Evolutionary conservation across 2,888 invertebrate genomes (phyloP), one percentile per base, ranked within the genome.

Genomic region (Cosmopolites sordidus): DNA sequence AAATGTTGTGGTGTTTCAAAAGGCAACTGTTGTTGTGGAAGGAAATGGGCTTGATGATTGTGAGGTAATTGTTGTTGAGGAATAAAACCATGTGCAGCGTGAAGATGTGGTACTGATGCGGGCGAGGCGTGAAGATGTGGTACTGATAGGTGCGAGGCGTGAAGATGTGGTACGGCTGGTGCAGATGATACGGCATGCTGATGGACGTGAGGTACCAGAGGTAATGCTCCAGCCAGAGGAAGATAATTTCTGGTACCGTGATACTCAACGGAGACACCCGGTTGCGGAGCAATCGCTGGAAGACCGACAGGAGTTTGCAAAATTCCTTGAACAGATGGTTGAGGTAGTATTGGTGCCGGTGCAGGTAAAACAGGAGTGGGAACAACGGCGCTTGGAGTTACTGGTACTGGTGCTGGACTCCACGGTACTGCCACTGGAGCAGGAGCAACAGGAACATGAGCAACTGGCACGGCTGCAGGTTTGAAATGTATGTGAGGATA

Each of bases 221-320:
- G 62, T 11, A 42, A 39, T 29, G 50, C 56, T 6, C 45, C 58
- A 16, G 46, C 30, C 6, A 59, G 37, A 6, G 60, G 54, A 14
- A 62, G 50, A 42, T 60, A 61, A 22, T 60, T 58, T 33, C 58
- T 57, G 2, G 50, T 54, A 15, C 62, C 63, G 9, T 63, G 64
- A 41, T 62, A 64, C 46, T 64, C 61, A 9, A 63, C 58, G 42
- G 54, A 53, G 2, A 59, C 52, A n/a, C 56, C 60, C 2, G 48
- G 52, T 42, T 43, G 48, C 16, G 51, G 43, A 15, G 47, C 43
- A 33, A 54, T 14, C 12, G 33, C 43, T 14, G 51, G 51, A 8
- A 51, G 29, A 15, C 49, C 41, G 9, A 48, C 16, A 39, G 49
- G 45, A 11, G 54, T 27, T n/a, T 52, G 51, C 48, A 55, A 33